These are phyloP conservation scores for Paratilapia polleni DNA, from an alignment of 2,113 vertebrate genomes.

Conservation along the genomic window DNA sequence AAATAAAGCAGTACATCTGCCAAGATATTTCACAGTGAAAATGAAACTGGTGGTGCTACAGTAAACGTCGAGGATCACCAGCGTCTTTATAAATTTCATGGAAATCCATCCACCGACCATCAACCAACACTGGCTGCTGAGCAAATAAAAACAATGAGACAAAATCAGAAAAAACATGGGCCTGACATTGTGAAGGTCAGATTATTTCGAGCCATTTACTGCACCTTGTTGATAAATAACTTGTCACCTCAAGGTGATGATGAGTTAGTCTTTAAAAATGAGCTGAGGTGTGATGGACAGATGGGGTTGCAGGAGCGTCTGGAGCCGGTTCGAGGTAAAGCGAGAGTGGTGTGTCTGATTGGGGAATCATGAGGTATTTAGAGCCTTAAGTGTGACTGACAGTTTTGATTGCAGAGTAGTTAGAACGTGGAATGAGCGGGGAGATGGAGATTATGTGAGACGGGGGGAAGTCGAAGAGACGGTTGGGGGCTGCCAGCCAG, in stretches of 20 bases:
- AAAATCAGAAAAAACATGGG: background rate
- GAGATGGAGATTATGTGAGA: conserved; percentile 56
- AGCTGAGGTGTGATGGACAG: conserved; percentile 49
- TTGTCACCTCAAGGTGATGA: conserved; percentile 24
- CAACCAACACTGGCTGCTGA: background rate
- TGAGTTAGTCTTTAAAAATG: conserved; percentile 30
- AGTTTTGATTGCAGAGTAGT: conserved; percentile 62
- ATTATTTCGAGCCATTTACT: conserved; percentile 11
- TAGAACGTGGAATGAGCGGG: conserved; percentile 53
- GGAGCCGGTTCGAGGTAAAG: conserved; percentile 30
- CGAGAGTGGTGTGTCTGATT: conserved; percentile 56
- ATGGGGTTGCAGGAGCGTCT: conserved; percentile 19
- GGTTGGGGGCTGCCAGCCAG: conserved; percentile 5
- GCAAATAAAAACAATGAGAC: background rate
- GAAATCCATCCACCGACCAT: background rate
- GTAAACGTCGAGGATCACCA: background rate
- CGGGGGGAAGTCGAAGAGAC: conserved; percentile 16
- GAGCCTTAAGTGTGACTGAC: conserved; percentile 71
- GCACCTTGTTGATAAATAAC: conserved; percentile 17
- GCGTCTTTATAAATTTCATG: background rate
- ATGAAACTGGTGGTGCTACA: background rate
- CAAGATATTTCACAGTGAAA: background rate
- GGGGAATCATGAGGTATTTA: conserved; percentile 56
- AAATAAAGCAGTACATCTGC: background rate
- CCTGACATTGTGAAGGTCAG: conserved; percentile 31